These are phyloP conservation scores for Balaeniceps rex DNA, from an alignment of 2,113 vertebrate genomes.

Conservation along the genomic window DNA sequence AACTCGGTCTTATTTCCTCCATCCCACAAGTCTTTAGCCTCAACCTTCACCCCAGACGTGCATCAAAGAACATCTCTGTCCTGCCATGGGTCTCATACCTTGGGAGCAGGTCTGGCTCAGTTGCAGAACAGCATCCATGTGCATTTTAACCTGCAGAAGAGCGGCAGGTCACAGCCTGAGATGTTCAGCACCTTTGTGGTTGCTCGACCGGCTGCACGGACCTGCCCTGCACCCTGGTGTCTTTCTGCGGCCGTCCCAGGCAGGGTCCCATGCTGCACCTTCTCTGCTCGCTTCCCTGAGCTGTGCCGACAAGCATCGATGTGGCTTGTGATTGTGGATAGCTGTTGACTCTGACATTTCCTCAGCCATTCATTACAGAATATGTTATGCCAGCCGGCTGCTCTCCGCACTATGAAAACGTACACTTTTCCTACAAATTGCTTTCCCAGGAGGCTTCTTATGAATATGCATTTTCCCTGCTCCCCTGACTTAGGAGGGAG, in stretches of 20 bases:
- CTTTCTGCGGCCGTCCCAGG: neutral
- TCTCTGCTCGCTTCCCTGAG: neutral
- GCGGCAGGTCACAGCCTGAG: neutral
- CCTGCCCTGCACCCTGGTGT: neutral
- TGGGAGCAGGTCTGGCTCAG: neutral
- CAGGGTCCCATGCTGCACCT: neutral
- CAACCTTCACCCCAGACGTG: neutral
- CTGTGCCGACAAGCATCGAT: accelerated
- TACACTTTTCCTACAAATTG: neutral
- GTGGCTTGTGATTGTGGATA: neutral
- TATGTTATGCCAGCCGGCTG: neutral
- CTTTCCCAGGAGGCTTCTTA: neutral
- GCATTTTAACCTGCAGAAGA: neutral
- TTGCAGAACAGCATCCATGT: neutral
- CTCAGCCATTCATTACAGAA: neutral
- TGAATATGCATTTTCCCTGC: neutral
- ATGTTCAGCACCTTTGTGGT: neutral
- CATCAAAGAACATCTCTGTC: neutral
- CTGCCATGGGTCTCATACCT: no score
- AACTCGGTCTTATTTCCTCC: neutral
- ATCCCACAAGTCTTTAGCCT: neutral
- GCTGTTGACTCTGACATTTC: neutral
- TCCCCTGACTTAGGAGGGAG: neutral
- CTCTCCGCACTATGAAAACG: neutral
- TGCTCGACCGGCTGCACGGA: neutral